Evolutionary conservation across 2,113 vertebrate genomes (phyloP), one percentile per base, ranked within the genome.

Genomic region (Rallus limicola): DNA sequence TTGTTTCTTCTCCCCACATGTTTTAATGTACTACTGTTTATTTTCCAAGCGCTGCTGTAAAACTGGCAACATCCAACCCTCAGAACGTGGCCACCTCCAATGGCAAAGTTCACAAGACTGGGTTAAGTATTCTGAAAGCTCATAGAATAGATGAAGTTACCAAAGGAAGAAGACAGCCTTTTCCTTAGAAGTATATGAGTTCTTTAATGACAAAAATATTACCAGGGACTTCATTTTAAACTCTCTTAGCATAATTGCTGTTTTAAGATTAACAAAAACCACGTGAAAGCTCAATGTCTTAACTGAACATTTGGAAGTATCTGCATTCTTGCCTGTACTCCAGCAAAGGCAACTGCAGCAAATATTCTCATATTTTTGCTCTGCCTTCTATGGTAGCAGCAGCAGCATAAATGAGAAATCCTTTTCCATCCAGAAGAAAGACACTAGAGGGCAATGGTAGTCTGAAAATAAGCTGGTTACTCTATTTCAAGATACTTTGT

Each of bases 381-480:
- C 56, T 90, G 13, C 18, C 42, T 16, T 67, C 44, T 50, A 8
- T 3, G 7, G 33, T 31, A 78, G 28, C 62, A 84, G 33, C 33
- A 79, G 88, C 48, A 94, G 42, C 26, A 56, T 24, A 56, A 82
- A 62, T 23, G 44, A 86, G 68, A 42, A 69, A 91, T 65, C 17
- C 23, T 69, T 77, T 46, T 82, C 70, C 28, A 87, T 91, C 29
- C 38, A 42, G 84, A 93, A 53, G 53, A 67, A 72, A 90, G 83
- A 95, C 95, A 82, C 96, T 96, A 97, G 96, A 96, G 96, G 96
- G 95, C 96, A 96, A 91, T 70, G 55, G 75, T 59, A 88, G 88
- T 34, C 92, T 84, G 92, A 79, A 96, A 92, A 96, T 82, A 72
- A 96, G 93, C 55, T 46, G 52, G 15, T 58, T 83, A 74, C 71